Conservation (phyloP, 2,113 vertebrate genomes). For the Chaetops frenatus region DNA sequence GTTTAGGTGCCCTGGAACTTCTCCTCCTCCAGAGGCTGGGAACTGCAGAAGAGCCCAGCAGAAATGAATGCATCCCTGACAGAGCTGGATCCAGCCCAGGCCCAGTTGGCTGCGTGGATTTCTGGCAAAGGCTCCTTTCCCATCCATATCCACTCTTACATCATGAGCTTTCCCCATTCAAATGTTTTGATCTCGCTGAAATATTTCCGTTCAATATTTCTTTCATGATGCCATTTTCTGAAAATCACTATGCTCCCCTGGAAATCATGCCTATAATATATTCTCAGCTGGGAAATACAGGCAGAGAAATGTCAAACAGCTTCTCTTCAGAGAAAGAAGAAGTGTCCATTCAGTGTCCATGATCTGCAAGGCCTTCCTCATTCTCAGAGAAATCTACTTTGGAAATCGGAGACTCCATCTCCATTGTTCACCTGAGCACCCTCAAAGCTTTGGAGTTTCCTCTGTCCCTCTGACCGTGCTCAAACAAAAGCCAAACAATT, state of each 20-base stretch:
- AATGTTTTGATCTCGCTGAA: conserved; percentile 19
- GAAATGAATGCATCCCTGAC: neutral
- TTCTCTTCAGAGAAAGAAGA: neutral
- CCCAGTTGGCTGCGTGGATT: conserved; percentile 24
- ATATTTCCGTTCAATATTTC: conserved; percentile 35
- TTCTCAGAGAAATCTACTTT: neutral
- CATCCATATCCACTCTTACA: neutral
- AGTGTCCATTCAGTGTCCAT: neutral
- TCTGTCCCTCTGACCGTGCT: neutral
- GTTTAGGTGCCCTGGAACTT: neutral
- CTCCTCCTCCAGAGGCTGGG: accelerated
- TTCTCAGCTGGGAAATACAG: neutral
- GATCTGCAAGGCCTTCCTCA: neutral
- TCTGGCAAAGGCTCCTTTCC: conserved; percentile 7
- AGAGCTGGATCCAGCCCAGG: conserved; percentile 27
- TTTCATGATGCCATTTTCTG: neutral
- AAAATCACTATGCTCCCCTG: neutral
- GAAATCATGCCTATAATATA: neutral
- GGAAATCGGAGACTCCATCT: neutral
- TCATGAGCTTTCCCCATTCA: neutral
- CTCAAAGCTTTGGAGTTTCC: neutral
- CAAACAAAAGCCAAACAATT: neutral
- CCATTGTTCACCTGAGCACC: neutral
- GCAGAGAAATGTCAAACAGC: neutral
- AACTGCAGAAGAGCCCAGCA: neutral